Conservation (phyloP, 2,888 invertebrate species). For the Philopedon plagiatum region DNA sequence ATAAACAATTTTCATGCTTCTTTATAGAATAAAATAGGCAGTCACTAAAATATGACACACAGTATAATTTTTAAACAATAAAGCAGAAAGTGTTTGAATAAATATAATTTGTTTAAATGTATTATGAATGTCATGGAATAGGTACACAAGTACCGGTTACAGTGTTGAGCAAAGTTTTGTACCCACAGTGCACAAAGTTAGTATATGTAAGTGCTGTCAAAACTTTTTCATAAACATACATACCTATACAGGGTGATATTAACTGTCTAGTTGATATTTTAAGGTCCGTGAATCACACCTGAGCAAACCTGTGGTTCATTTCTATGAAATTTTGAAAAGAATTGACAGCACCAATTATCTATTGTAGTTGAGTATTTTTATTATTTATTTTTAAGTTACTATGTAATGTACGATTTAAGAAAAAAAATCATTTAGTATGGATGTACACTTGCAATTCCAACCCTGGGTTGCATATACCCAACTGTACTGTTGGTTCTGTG, state of each 20-base stretch:
- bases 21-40: not conserved
- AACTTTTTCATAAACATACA: not conserved
- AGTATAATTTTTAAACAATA: not conserved
- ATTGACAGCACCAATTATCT: not conserved
- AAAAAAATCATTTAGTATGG: slow-evolving; percentile 62
- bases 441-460: slow-evolving; percentile 68
- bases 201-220: not conserved
- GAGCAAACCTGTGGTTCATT: no score
- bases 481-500: slow-evolving; percentile 67
- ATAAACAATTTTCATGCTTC: not conserved
- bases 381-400: no score
- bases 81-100: no score
- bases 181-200: not conserved
- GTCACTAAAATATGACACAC: slow-evolving; percentile 8
- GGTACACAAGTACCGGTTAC: not conserved
- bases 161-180: slow-evolving; percentile 20
- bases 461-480: slow-evolving; percentile 65
- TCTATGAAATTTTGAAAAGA: no score
- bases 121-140: slow-evolving; percentile 21
- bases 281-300: no score
- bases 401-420: no score
- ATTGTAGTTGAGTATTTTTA: no score
- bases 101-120: not conserved
- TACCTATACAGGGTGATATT: no score
- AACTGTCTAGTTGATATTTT: no score